These are phyloP conservation scores for Pedionomus torquatus DNA, from an alignment of 2,113 vertebrate species.

Conservation along the genomic window DNA sequence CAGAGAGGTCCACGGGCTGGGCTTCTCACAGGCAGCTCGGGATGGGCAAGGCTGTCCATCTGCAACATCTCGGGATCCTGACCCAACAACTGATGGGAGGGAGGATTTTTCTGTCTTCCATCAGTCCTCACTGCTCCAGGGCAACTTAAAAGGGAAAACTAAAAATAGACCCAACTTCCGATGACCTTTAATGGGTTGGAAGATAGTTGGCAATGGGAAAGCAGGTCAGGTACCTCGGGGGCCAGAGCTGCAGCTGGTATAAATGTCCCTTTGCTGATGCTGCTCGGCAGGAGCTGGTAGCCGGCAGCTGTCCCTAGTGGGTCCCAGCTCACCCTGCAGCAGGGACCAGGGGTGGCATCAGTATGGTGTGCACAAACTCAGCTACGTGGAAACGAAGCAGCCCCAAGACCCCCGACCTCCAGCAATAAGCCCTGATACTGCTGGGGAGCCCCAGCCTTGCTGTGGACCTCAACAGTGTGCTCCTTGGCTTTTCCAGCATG, in stretches of 20 bases:
- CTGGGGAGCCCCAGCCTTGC: not conserved
- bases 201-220: not conserved
- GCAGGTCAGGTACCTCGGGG: not conserved
- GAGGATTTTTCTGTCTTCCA: not conserved
- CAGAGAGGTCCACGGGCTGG: not conserved
- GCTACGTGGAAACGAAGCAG: not conserved
- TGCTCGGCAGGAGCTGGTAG: not conserved
- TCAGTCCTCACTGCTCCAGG: not conserved
- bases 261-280: not conserved
- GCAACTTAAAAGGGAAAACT: not conserved
- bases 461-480: accelerated
- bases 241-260: not conserved
- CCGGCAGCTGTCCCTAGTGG: accelerated
- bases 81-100: not conserved
- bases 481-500: not conserved
- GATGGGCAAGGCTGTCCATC: not conserved
- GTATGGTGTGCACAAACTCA: accelerated
- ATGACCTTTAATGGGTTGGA: not conserved
- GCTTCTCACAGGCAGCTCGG: accelerated
- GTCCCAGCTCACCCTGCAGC: accelerated
- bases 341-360: not conserved
- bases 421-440: not conserved
- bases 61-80: not conserved
- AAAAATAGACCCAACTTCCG: not conserved
- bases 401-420: accelerated